Conservation (phyloP, 2,113 vertebrate species). For the Epinephelus lanceolatus region DNA sequence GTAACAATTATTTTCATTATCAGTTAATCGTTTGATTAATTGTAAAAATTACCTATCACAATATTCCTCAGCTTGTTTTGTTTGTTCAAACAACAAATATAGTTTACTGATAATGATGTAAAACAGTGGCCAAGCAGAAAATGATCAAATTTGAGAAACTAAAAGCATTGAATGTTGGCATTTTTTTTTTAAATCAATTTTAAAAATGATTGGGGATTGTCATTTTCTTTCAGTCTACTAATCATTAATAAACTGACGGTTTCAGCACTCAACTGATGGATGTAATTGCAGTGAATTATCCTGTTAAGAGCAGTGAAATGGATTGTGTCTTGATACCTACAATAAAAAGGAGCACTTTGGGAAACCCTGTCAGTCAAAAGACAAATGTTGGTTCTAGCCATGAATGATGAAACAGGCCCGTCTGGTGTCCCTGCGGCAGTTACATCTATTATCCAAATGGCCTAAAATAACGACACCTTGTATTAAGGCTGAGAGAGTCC, state of each 20-base stretch:
- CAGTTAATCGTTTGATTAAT: not conserved
- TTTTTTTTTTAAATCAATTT: not conserved
- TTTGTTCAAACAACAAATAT: not conserved
- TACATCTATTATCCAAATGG: conserved; percentile 43
- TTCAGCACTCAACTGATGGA: conserved; percentile 5
- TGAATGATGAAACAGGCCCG: conserved; percentile 47
- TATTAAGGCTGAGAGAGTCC: conserved; percentile 51
- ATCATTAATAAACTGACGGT: conserved; percentile 19
- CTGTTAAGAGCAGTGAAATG: conserved; percentile 25
- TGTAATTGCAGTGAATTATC: conserved; percentile 17
- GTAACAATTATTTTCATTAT: not conserved
- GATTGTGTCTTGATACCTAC: conserved; percentile 29
- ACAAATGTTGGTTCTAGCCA: conserved; percentile 37
- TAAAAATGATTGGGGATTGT: not conserved
- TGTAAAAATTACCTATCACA: not conserved
- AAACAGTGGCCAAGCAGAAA: not conserved
- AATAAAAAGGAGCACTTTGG: conserved; percentile 52
- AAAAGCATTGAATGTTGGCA: not conserved
- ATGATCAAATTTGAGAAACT: not conserved
- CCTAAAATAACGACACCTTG: conserved; percentile 59
- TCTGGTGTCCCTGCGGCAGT: conserved; percentile 19
- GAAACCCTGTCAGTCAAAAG: conserved; percentile 52
- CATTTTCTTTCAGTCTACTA: not conserved
- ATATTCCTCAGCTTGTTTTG: not conserved
- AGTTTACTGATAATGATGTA: too few relatives aligned